Evolutionary conservation across 2,113 vertebrate species (phyloP), one percentile per base, ranked within the genome.

Genomic region (Haemorhous mexicanus): DNA sequence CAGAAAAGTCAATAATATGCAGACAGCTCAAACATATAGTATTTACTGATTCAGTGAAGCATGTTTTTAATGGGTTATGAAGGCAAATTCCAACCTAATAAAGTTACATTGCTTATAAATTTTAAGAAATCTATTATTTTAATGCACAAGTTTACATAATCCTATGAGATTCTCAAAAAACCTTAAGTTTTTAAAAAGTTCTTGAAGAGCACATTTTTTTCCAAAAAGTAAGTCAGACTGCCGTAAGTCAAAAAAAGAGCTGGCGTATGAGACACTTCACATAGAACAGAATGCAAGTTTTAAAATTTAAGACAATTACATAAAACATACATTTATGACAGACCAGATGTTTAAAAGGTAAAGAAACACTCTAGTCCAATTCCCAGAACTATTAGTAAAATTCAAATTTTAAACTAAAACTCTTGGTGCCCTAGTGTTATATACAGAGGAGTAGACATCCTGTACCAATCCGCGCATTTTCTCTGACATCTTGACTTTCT

Each of bases 1-100:
- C 33, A 78, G 58, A 86, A 94, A 89, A 94, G 77, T 92, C 75
- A 81, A 87, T 94, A 94, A 62, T 55, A 94, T 79, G 30, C 79
- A 72, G 62, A 83, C 93, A 92, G 75, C 19, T 97, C 53, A 95
- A 92, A 84, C 79, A 93, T 77, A 41, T 8, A 77, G 83, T 59
- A 95, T 91, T 89, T 94, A 94, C 72, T 52, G 68, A 84, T 86
- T 61, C 61, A 90, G 68, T 39, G 88, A 90, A 95, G 49, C 64
- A 76, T 50, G 49, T 33, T 92, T 93, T 86, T 69, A 73, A 52
- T 64, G 62, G 23, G 27, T 53, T 93, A 64, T 23, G 56, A 68
- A 28, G 16, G 64, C 23, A 78, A 88, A 44, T 78, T 92, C 52
- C 73, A 81, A 81, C 22, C 26, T 78, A 87, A 81, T 7, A 68